Evolutionary conservation across 2,888 invertebrate genomes (phyloP).

Genomic region (Agonum fuliginosum): DNA sequence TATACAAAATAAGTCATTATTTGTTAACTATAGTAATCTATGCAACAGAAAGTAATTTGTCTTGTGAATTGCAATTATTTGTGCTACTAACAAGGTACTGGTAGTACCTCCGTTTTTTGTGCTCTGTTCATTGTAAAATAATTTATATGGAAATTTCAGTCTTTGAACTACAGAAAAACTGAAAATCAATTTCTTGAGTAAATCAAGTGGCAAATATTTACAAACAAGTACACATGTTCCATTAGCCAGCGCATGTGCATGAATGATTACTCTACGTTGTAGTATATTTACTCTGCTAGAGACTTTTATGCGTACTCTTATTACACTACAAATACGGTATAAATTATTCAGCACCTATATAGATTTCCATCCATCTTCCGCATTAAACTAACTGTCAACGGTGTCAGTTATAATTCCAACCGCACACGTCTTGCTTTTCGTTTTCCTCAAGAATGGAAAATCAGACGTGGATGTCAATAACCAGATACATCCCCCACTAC

Average conservation of each 20-base stretch:
- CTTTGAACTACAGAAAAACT: not conserved
- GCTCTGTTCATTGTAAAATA: not conserved
- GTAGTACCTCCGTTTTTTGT: not conserved
- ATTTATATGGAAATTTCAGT: conserved; percentile 15
- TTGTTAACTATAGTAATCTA: no score
- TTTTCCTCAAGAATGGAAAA: conserved; percentile 23
- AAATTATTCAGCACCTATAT: conserved; percentile 57
- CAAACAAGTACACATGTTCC: not conserved
- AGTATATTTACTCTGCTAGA: not conserved
- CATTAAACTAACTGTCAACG: conserved; percentile 57
- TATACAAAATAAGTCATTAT: no score
- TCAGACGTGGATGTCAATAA: conserved; percentile 40
- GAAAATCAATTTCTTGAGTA: conserved; percentile 10
- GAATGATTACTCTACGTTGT: conserved; percentile 3
- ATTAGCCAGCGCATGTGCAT: not conserved
- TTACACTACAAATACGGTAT: conserved; percentile 47
- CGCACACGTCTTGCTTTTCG: conserved; percentile 40
- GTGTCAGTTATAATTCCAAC: conserved; percentile 53
- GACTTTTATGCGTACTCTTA: conserved; percentile 23
- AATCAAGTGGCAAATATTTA: conserved; percentile 23
- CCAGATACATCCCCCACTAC: no score
- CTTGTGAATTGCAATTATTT: not conserved
- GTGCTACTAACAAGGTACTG: not conserved
- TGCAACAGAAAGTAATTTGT: not conserved
- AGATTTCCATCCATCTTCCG: conserved; percentile 56